phyloP scores from a whole-genome alignment of 2,888 invertebrate species.

The Aphelenchoides bicaudatus region DNA sequence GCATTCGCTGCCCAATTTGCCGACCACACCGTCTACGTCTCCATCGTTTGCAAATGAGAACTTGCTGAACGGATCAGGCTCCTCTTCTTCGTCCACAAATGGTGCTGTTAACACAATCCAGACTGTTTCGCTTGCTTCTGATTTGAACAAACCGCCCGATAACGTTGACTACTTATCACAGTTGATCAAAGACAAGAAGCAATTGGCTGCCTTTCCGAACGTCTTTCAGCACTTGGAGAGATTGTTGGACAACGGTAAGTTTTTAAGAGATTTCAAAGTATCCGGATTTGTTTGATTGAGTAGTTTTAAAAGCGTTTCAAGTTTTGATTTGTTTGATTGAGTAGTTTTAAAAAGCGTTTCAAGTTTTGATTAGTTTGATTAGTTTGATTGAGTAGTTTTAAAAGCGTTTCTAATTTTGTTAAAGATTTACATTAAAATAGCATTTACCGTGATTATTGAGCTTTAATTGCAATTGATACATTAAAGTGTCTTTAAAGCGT shows the following conservation, averaged over 20 bases:
- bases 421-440: too few relatives aligned
- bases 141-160: conserved; percentile 25
- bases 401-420: too few relatives aligned
- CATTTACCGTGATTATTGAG: too few relatives aligned
- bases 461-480: too few relatives aligned
- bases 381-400: conserved; percentile 21
- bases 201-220: conserved; percentile 97
- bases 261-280: conserved; percentile 58
- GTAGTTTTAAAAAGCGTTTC: too few relatives aligned
- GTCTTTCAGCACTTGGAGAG: conserved; percentile 98
- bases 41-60: conserved; percentile 7
- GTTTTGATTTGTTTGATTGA: too few relatives aligned
- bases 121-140: background rate
- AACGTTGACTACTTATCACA: conserved; percentile 93
- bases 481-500: too few relatives aligned
- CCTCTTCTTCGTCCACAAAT: conserved; percentile 16
- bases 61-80: conserved; percentile 17
- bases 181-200: conserved; percentile 99
- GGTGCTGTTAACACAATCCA: conserved; percentile 8
- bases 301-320: too few relatives aligned
- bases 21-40: background rate
- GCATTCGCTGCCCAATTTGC: conserved; percentile 3
- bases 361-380: too few relatives aligned
- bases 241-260: conserved; percentile 93
- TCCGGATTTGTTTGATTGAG: conserved; percentile 17